These are phyloP conservation scores for Bettongia penicillata DNA, from an alignment of 2,113 vertebrate species.

Conservation along the genomic window DNA sequence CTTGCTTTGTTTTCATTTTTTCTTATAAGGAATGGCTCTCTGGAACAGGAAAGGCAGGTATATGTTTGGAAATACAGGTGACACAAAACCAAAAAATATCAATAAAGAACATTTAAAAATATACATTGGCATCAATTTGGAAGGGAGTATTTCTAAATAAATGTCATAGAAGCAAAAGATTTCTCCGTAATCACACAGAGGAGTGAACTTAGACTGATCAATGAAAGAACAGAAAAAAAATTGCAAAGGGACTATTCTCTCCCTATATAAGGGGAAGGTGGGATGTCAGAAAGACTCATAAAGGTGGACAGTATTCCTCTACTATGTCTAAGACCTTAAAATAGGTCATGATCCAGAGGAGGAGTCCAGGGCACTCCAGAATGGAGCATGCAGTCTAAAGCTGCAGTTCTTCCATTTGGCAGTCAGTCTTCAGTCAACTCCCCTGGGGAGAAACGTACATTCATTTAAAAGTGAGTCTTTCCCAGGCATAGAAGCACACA, in stretches of 20 bases:
- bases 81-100: background rate
- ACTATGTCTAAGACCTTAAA: background rate
- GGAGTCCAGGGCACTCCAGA: background rate
- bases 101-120: background rate
- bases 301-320: background rate
- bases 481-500: background rate
- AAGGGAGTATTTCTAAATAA: constrained; percentile 9
- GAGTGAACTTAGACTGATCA: background rate
- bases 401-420: background rate
- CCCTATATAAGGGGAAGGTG: background rate
- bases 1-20: background rate
- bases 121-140: background rate
- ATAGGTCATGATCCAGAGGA: background rate
- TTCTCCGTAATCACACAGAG: background rate
- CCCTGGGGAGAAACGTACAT: background rate
- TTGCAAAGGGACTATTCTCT: background rate
- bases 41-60: background rate
- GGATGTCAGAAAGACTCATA: background rate
- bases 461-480: background rate
- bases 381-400: background rate
- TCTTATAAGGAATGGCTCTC: background rate
- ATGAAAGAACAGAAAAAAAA: background rate
- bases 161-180: background rate
- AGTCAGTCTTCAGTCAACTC: background rate
- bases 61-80: background rate